Conservation (phyloP, 2,797 vertebrate species). For the Acropternis orthonyx region DNA sequence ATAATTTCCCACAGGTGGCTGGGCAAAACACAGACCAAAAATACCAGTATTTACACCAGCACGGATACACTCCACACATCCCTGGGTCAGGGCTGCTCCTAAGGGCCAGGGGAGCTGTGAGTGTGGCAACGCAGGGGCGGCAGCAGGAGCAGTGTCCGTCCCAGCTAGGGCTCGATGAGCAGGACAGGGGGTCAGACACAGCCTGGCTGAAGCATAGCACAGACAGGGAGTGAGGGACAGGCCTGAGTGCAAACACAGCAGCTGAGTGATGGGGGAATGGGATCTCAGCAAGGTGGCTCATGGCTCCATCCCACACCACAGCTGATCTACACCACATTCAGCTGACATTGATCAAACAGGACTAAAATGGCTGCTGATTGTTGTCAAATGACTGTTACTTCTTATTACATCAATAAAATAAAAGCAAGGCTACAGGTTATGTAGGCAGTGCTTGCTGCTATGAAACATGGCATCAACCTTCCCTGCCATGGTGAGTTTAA, state of each 20-base stretch:
- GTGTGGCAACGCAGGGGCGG: background rate
- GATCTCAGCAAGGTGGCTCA: background rate
- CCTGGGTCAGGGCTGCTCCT: accelerated
- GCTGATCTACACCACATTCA: background rate
- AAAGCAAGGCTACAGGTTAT: background rate
- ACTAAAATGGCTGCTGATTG: background rate
- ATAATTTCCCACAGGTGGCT: no score
- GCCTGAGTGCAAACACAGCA: background rate
- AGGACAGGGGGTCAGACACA: accelerated
- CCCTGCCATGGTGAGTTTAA: background rate
- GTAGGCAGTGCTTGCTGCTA: background rate
- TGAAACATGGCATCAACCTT: background rate
- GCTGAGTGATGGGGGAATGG: background rate
- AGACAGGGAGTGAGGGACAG: background rate
- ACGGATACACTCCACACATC: no score
- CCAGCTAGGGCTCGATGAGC: background rate
- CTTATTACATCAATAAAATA: background rate
- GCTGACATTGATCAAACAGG: background rate
- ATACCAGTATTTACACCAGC: no score
- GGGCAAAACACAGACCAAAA: no score
- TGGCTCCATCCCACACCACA: background rate
- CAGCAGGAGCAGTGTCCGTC: background rate
- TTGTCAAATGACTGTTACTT: constrained; percentile 2
- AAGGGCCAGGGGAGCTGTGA: accelerated
- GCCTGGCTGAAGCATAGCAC: accelerated